Evolutionary conservation across 2,113 vertebrate genomes (phyloP).

Genomic region (Crotalus helleri): DNA sequence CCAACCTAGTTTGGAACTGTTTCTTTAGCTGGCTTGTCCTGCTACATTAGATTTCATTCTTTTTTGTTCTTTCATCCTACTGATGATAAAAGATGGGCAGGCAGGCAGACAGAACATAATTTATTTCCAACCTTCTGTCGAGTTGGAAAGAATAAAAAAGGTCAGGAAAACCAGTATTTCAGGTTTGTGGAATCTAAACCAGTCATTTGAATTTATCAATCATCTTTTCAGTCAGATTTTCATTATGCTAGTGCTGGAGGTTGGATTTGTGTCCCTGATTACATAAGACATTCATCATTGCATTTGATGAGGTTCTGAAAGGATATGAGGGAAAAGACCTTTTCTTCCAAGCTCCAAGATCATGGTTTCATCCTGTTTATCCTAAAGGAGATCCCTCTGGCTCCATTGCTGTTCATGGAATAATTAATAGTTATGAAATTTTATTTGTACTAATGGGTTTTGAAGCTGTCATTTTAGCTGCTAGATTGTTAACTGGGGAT

Average conservation of each 20-base stretch:
- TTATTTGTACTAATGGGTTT: background rate
- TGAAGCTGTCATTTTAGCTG: background rate
- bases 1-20: background rate
- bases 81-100: background rate
- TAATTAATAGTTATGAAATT: no score
- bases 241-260: constrained; percentile 1
- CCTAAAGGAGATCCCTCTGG: background rate
- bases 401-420: background rate
- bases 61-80: background rate
- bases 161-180: constrained; percentile 57
- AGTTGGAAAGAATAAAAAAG: background rate
- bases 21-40: background rate
- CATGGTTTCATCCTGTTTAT: no score
- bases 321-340: background rate
- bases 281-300: no score
- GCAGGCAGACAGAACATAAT: background rate
- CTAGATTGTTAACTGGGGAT: background rate
- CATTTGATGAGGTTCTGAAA: background rate
- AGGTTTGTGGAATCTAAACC: constrained; percentile 39
- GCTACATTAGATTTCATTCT: background rate
- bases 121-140: background rate
- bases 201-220: background rate
- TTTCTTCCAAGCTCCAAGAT: background rate
- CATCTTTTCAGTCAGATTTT: constrained; percentile 30
- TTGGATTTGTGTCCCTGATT: background rate